These are phyloP conservation scores for Pollimyrus isidori DNA, from an alignment of 2,113 vertebrate species.

Conservation along the genomic window DNA sequence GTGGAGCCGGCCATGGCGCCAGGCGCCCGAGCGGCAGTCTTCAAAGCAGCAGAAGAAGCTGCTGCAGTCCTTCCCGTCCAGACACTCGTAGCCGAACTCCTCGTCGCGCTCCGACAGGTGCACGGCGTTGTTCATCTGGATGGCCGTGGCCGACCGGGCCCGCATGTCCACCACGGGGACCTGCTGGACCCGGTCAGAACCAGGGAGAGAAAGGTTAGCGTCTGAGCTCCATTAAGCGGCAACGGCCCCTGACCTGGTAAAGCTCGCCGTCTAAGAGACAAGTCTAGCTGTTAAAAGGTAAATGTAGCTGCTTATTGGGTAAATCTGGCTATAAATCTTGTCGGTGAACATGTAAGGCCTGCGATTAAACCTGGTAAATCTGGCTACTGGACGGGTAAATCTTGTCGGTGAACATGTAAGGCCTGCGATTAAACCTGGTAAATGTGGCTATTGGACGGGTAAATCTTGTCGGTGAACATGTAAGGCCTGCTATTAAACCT, in stretches of 20 bases:
- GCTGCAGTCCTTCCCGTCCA: constrained; percentile 98
- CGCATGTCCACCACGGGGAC: constrained; percentile 95
- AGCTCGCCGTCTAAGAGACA: not conserved
- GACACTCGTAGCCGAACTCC: constrained; percentile 93
- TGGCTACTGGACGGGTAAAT: not conserved
- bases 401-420: not conserved
- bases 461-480: not conserved
- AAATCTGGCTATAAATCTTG: not conserved
- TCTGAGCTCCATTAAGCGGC: not conserved
- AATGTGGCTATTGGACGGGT: not conserved
- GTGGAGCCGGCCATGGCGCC: constrained; percentile 92
- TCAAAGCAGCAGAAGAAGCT: constrained; percentile 99
- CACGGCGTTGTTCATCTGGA: constrained; percentile 99
- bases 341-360: not conserved
- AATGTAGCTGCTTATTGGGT: constrained; percentile 7
- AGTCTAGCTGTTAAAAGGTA: not conserved
- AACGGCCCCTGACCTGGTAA: not conserved
- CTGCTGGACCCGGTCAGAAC: constrained; percentile 55
- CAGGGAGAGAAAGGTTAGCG: constrained; percentile 30
- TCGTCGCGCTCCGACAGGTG: constrained; percentile 95
- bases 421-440: not conserved
- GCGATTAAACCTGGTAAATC: not conserved
- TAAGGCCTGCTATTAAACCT: not conserved
- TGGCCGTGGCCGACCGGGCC: constrained; percentile 85
- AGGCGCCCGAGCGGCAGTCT: constrained; percentile 93